Percentiles rank a stretch among this genome's conserved stretches.
phyloP scores from a whole-genome alignment of 2,113 vertebrate species.

The Pycnonotus jocosus region DNA sequence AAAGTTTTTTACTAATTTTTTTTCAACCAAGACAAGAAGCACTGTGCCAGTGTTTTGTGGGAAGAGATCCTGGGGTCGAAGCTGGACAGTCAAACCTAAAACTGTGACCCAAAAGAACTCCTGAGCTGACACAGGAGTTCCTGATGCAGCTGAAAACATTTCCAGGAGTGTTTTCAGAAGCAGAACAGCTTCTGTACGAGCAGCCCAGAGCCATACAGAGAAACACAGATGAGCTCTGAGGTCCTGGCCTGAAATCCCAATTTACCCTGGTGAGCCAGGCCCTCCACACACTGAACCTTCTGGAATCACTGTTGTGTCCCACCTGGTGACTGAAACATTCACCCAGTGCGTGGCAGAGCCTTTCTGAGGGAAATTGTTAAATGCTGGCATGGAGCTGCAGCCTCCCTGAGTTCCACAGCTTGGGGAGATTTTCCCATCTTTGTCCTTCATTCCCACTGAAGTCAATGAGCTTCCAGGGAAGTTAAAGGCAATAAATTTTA shows the following conservation, averaged over 20 bases:
- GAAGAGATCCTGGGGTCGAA: background rate
- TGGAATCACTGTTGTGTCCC: rapidly evolving
- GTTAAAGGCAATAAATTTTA: background rate
- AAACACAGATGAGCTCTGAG: background rate
- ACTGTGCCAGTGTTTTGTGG: background rate
- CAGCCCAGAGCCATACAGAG: background rate
- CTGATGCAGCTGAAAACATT: background rate
- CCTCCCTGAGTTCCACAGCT: background rate
- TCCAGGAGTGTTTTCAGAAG: background rate
- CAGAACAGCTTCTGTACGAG: background rate
- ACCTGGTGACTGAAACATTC: background rate
- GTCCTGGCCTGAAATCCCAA: background rate
- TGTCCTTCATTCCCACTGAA: background rate
- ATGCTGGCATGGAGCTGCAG: background rate
- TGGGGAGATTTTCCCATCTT: background rate
- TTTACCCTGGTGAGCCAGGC: background rate
- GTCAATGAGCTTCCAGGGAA: background rate
- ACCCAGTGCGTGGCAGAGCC: background rate
- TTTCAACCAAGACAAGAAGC: background rate
- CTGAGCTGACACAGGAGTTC: background rate
- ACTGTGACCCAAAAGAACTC: background rate
- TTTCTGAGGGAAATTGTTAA: background rate
- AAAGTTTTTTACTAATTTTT: background rate
- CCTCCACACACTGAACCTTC: background rate
- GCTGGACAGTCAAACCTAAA: background rate